Evolutionary conservation across 2,888 invertebrate genomes (phyloP).

Genomic region (Acleris emargana): DNA sequence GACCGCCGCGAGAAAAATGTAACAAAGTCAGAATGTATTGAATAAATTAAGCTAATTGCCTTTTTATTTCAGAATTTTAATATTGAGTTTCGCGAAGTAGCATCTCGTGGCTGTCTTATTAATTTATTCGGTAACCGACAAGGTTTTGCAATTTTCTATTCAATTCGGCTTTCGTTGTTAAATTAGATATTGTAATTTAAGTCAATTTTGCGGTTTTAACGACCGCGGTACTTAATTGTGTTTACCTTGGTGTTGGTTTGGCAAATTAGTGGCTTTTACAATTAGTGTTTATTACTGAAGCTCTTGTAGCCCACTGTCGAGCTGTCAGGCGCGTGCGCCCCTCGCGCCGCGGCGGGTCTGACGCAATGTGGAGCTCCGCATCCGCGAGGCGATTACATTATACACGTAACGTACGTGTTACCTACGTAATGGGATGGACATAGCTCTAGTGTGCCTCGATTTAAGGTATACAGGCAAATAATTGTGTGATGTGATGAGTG

Average conservation of each 20-base stretch:
- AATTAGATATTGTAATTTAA: constrained; percentile 37
- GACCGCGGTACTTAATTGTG: constrained; percentile 30
- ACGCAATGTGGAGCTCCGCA: background rate
- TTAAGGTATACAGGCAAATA: too few relatives aligned
- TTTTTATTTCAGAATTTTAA: constrained; percentile 33
- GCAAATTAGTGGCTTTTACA: constrained; percentile 25
- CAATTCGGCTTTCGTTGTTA: constrained; percentile 34
- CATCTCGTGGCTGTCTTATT: constrained; percentile 33
- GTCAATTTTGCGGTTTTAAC: constrained; percentile 35
- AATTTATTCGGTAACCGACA: constrained; percentile 37
- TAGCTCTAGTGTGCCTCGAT: too few relatives aligned
- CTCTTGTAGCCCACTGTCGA: background rate
- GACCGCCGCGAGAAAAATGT: constrained; percentile 9
- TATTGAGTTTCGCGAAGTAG: constrained; percentile 33
- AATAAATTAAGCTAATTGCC: constrained; percentile 36
- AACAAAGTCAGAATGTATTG: constrained; percentile 30
- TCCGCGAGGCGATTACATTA: too few relatives aligned
- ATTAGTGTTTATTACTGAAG: constrained; percentile 1
- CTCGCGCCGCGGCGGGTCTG: background rate
- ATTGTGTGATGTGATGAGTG: too few relatives aligned
- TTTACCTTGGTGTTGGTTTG: constrained; percentile 33
- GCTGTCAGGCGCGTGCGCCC: background rate
- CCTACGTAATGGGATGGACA: too few relatives aligned
- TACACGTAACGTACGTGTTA: too few relatives aligned
- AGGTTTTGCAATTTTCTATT: constrained; percentile 37